Evolutionary conservation across 2,797 vertebrate genomes (phyloP).

Genomic region (Myripristis jacobus): DNA sequence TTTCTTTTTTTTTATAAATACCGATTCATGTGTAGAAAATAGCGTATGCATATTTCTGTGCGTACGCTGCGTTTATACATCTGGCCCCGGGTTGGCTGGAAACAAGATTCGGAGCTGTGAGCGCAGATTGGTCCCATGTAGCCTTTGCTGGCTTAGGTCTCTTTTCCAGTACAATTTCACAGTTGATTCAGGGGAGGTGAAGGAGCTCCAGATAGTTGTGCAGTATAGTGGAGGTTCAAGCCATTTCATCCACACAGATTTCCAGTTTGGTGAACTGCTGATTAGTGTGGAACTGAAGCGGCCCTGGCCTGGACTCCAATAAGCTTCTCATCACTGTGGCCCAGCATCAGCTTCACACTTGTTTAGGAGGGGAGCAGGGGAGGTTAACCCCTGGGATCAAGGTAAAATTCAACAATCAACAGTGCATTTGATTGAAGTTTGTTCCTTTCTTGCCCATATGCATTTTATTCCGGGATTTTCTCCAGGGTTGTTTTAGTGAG

Average conservation of each 20-base stretch:
- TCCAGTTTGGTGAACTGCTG: constrained; percentile 69
- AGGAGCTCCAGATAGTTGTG: constrained; percentile 52
- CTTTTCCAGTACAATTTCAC: constrained; percentile 67
- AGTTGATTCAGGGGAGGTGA: constrained; percentile 64
- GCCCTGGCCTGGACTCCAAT: constrained; percentile 57
- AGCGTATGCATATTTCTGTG: no score
- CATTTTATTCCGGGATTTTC: background rate
- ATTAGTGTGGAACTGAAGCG: constrained; percentile 62
- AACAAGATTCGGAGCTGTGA: constrained; percentile 46
- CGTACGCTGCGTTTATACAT: no score
- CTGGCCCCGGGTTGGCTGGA: constrained; percentile 27
- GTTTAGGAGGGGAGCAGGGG: constrained; percentile 47
- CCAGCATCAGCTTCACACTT: constrained; percentile 63
- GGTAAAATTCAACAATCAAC: constrained; percentile 39
- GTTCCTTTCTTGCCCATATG: constrained; percentile 1
- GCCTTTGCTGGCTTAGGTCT: constrained; percentile 53
- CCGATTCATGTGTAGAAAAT: no score
- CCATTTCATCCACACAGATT: constrained; percentile 69
- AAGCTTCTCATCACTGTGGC: constrained; percentile 58
- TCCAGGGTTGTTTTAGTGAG: no score
- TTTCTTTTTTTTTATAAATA: no score
- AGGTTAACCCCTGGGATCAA: constrained; percentile 47
- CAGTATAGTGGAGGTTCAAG: constrained; percentile 51
- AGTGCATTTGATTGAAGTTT: constrained; percentile 19
- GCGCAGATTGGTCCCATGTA: constrained; percentile 26